Evolutionary conservation across 2,113 vertebrate genomes (phyloP).

Genomic region (Aspiorhynchus laticeps): DNA sequence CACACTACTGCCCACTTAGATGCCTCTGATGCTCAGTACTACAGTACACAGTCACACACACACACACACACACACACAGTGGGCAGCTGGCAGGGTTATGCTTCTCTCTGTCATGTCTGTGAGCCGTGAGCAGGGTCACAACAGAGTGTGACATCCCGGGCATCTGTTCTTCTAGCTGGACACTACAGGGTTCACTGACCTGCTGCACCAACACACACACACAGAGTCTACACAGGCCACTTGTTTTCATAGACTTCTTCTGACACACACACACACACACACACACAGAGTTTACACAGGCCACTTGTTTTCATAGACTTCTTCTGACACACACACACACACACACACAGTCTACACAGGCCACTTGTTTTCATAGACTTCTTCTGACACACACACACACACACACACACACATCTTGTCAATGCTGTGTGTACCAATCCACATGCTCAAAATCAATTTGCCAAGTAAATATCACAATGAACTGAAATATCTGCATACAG

Average conservation of each 20-base stretch:
- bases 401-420: background rate
- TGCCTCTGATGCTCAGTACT: background rate
- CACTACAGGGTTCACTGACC: constrained; percentile 14
- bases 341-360: constrained; percentile 14
- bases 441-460: background rate
- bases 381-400: no score
- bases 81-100: constrained; percentile 8
- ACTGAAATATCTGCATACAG: background rate
- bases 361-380: background rate
- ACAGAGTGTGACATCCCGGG: constrained; percentile 14
- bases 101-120: constrained; percentile 19
- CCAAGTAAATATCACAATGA: background rate
- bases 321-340: background rate
- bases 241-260: background rate
- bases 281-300: background rate
- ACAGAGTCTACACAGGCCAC: constrained; percentile 8
- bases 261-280: background rate
- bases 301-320: background rate
- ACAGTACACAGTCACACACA: background rate
- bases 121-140: background rate
- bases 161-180: constrained; percentile 43
- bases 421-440: background rate
- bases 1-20: background rate
- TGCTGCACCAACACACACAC: constrained; percentile 17
- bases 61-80: constrained; percentile 2